Percentiles rank a stretch among this genome's conserved stretches.
These are phyloP conservation scores for Galendromus occidentalis DNA, from an alignment of 1,140 invertebrate species.

Conservation along the genomic window DNA sequence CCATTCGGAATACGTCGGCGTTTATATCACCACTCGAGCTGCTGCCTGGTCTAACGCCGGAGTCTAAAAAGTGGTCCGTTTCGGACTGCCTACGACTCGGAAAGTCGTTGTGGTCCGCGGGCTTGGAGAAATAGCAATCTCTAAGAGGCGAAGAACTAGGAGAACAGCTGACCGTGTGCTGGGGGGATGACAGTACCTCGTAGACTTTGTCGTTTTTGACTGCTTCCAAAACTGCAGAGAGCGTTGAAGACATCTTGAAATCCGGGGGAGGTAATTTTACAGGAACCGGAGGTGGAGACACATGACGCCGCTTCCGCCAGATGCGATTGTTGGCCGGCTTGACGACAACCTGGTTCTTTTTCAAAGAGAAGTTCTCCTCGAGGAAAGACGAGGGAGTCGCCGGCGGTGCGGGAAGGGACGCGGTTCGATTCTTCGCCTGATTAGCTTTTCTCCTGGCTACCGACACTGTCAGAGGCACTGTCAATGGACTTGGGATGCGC, in stretches of 20 bases:
- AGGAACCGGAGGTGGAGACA: background rate
- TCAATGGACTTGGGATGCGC: constrained; percentile 9
- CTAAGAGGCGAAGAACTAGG: background rate
- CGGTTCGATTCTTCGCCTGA: background rate
- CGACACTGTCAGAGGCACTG: constrained; percentile 5
- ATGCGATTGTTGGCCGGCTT: background rate
- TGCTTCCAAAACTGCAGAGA: background rate
- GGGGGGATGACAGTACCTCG: no score
- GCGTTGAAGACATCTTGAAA: constrained; percentile 5
- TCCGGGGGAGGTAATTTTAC: background rate
- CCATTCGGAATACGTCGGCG: constrained; percentile 8
- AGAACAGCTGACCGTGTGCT: no score
- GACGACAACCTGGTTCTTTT: background rate
- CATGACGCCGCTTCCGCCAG: background rate
- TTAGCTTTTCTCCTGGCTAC: background rate
- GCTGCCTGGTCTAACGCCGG: background rate
- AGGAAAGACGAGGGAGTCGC: background rate
- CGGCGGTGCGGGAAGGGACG: no score
- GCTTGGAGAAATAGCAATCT: background rate
- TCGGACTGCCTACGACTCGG: background rate
- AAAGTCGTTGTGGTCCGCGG: background rate
- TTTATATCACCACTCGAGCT: constrained; percentile 1
- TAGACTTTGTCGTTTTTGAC: background rate
- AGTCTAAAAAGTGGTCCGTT: background rate
- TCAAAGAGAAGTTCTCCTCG: background rate